Base-by-base conservation (phyloP, 2,113 vertebrate genomes). In the Cranoglanis bouderius region DNA sequence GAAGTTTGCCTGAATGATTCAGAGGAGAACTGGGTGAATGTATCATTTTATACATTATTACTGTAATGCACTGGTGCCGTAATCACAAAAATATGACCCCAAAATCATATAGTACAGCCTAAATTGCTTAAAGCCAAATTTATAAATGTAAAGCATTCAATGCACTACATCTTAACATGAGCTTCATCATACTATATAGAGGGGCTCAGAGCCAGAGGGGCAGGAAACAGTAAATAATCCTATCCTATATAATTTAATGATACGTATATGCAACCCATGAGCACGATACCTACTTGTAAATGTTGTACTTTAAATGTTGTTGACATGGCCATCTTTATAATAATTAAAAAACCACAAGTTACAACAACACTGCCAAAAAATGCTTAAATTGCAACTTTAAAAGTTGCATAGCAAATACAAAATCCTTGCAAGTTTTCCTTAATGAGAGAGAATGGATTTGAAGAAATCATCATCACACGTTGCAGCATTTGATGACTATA, bases 401-500 rank as follows among this genome's bases (percentile, higher is more conserved):
- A 43, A 43, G 38, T 49, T 51, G 24, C n/a, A n/a, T n/a, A n/a
- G n/a, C n/a, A n/a, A n/a, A n/a, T n/a, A n/a, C n/a, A n/a, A n/a
- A n/a, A n/a, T n/a, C n/a, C n/a, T n/a, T n/a, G n/a, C n/a, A 51
- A 63, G 13, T 59, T 84, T 72, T 85, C 40, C 81, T 72, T 43
- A 74, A 40, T 40, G 21, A 24, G 70, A 74, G 38, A 67, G 13
- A 40, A 24, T 10, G 2, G 0, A 19, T 35, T 18, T 70, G 59
- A 63, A 29, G 14, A 35, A 70, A 70, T 35, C n/a, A 18, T 70
- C 13, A 40, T 74, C 40, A 86, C 65, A 85, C 75, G 87, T 77
- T 81, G 59, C 59, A 55, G 91, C 89, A 92, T 92, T 91, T 91
- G 90, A 83, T 88, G 86, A 91, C 85, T 75, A 90, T 87, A 89